Evolutionary conservation across 2,888 invertebrate species (phyloP).

Genomic region (Sphinx pinastri): DNA sequence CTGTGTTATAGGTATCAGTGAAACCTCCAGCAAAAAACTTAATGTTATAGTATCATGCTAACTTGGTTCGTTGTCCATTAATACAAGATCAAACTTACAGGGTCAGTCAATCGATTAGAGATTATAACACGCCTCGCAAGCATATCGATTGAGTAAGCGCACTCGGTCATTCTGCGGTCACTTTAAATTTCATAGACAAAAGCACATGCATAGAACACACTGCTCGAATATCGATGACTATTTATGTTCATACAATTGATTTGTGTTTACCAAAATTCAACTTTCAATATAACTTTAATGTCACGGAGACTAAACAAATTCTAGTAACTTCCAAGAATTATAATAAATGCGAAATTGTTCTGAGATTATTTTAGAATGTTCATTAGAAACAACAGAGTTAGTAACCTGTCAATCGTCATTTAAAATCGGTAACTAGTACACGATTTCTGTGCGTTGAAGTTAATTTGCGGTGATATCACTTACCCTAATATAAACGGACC

Average conservation of each 20-base stretch:
- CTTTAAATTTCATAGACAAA: constrained; percentile 30
- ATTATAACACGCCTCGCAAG: constrained; percentile 15
- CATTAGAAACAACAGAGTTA: neutral
- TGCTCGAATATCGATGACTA: neutral
- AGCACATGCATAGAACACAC: neutral
- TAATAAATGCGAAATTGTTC: neutral
- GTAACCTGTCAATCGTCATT: no score
- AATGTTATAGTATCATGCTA: no score
- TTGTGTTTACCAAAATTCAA: neutral
- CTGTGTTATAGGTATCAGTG: no score
- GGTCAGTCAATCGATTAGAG: constrained; percentile 17
- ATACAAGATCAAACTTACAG: neutral
- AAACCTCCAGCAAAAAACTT: no score
- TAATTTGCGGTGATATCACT: no score
- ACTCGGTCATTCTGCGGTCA: constrained; percentile 45
- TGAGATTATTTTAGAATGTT: neutral
- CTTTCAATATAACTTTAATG: neutral
- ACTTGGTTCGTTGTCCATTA: neutral
- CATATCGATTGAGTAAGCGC: constrained; percentile 39
- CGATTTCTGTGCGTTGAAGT: no score
- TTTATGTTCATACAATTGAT: neutral
- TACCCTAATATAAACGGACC: no score
- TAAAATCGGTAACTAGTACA: no score
- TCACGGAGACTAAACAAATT: constrained; percentile 1
- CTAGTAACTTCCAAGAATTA: neutral